phyloP scores from a whole-genome alignment of 2,113 vertebrate genomes.

The Furnarius figulus region DNA sequence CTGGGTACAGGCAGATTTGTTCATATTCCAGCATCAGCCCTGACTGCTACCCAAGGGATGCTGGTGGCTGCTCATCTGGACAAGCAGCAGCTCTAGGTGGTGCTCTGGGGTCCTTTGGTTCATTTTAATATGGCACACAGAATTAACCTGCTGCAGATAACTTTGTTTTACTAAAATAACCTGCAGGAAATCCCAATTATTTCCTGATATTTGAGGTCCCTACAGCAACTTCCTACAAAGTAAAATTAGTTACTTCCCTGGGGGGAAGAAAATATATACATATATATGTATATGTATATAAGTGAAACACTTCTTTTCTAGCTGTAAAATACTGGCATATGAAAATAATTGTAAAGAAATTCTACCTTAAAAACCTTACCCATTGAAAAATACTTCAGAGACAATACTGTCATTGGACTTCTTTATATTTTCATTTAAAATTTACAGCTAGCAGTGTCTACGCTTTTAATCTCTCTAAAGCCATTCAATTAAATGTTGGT shows the following conservation, averaged over 20 bases:
- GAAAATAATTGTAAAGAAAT: neutral
- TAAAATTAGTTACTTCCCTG: neutral
- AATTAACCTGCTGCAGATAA: neutral
- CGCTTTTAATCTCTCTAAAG: neutral
- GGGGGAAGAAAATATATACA: neutral
- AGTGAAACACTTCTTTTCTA: neutral
- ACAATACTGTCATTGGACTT: neutral
- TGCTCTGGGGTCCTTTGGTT: neutral
- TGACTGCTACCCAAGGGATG: neutral
- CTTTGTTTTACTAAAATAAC: neutral
- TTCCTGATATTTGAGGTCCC: neutral
- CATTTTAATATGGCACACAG: neutral
- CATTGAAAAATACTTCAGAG: neutral
- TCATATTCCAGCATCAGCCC: neutral
- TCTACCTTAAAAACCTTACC: neutral
- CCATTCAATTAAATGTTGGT: neutral
- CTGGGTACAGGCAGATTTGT: rapidly evolving
- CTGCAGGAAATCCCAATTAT: neutral
- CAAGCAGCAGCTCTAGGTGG: neutral
- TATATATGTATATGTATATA: too few relatives aligned
- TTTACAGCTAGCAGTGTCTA: neutral
- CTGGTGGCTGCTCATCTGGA: neutral
- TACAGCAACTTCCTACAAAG: neutral
- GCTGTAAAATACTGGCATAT: neutral
- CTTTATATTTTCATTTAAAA: neutral